Base-by-base conservation (phyloP, 1,140 invertebrate species). In the Zaprionus ornatus region DNA sequence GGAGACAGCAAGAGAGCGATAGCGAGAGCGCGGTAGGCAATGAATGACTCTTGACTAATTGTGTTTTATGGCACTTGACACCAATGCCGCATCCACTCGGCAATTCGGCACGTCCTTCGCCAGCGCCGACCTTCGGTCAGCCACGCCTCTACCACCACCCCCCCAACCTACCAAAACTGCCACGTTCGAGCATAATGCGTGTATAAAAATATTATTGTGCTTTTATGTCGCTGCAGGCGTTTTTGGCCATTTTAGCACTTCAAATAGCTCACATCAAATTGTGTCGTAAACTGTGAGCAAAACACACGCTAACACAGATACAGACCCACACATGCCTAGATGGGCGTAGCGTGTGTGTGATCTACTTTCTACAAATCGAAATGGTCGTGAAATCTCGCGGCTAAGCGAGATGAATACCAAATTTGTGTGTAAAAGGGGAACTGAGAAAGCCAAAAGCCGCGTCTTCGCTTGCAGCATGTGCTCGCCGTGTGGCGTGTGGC, bases 121-220 rank as follows among this genome's bases (percentile, higher is more conserved):
- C 63, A 32, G 29, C 29, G 29, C 10, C 29, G 55, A 48, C 40
- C 69, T 65, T 17, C 45, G n/a, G 5, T 9, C 40, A 9, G 40
- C 52, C 52, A 55, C 25, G 13, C 52, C 52, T 45, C 40, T 37
- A 4, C 40, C 32, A 19, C 9, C 3, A 40, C 25, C 15, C 27
- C 10, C 32, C 35, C 17, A 4, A 6, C 3, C 25, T 15, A 12
- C 29, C 17, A 17, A 25, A 25, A 55, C 25, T 25, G 12, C 45
- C 64, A 68, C 45, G 64, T 74, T 68, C 19, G 13, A 66, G 56
- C 63, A 61, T 74, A 74, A 68, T 74, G 71, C 64, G 64, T 68
- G 64, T 61, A 60, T 68, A 68, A 74, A 74, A 74, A 67, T 68
- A 67, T 74, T 74, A 74, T 74, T 68, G 64, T 68, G 56, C 45